Evolutionary conservation across 2,888 invertebrate species (phyloP), one percentile per base, ranked within the genome.

Genomic region (Mechanitis mazaeus): DNA sequence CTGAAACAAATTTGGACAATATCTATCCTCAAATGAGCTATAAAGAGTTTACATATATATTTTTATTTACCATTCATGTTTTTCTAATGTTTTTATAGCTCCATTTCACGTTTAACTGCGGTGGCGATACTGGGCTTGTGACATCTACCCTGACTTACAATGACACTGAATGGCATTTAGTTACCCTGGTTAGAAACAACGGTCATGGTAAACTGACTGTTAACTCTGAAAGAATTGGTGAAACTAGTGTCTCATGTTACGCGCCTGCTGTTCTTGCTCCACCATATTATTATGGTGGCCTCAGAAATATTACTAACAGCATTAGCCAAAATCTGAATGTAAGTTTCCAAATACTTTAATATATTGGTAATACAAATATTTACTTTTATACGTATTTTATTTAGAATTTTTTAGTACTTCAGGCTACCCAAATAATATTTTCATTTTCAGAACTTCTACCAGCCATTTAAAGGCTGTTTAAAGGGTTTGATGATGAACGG

Each of bases 381-480:
- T 42, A 11, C 42, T 11, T 42, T 42, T 42, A 9, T 42, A 9
- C n/a, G n/a, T n/a, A n/a, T n/a, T n/a, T n/a, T n/a, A n/a, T n/a
- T n/a, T n/a, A 9, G 9, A 5, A 35, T 35, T 42, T 7, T 9
- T 42, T 42, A 3, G 42, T 42, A 42, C 9, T 1, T 42, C 2
- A 42, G 20, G 20, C 20, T 0, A 20, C 20, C 20, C 20, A 20
- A 20, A 20, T 20, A 20, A 20, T 20, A 20, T 20, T 20, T 20
- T 20, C 20, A 20, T 20, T 20, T 20, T 59, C 85, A 93, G 93
- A 91, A 87, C 56, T 90, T 92, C 66, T 93, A 92, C 72, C 90
- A 91, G 55, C 93, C 94, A 45, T 97, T 96, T 83, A 93, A 92
- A 70, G 98, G 98, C 2, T 98, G 98, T 77, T 89, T 98, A 20